Evolutionary conservation across 2,113 vertebrate genomes (phyloP).

Genomic region (Serinus canaria): DNA sequence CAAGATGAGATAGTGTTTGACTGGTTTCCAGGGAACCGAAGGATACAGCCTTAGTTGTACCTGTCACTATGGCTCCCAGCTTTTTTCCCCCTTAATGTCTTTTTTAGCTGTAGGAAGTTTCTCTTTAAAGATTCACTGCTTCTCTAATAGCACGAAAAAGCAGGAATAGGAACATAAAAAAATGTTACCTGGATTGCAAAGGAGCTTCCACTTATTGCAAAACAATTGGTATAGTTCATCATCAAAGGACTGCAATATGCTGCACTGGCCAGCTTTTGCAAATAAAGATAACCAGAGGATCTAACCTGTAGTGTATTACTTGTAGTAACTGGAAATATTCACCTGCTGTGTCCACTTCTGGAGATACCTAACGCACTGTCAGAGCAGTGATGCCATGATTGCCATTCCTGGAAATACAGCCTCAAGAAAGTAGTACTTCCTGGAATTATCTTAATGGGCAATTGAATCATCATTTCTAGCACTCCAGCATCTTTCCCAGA

Average conservation of each 20-base stretch:
- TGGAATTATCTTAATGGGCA: conserved; percentile 72
- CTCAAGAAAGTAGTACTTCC: conserved; percentile 60
- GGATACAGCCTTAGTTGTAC: conserved; percentile 81
- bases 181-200: conserved; percentile 65
- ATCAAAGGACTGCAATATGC: conserved; percentile 48
- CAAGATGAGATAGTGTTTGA: conserved; percentile 92
- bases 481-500: conserved; percentile 64
- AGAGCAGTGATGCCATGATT: neutral
- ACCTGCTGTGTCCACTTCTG: conserved; percentile 25
- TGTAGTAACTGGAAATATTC: conserved; percentile 31
- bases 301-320: neutral
- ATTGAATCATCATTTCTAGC: conserved; percentile 72
- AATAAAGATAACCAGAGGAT: conserved; percentile 53
- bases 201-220: conserved; percentile 60
- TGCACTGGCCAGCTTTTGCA: conserved; percentile 44
- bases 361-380: conserved; percentile 22
- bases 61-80: conserved; percentile 87
- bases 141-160: conserved; percentile 73
- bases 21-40: conserved; percentile 89
- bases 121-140: conserved; percentile 77
- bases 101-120: conserved; percentile 82
- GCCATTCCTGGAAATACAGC: conserved; percentile 56
- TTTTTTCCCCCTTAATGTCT: conserved; percentile 82
- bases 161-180: conserved; percentile 67
- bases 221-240: conserved; percentile 46